A percentile compares a stretch with the other conserved stretches of the same genome.
phyloP scores from a whole-genome alignment of 2,888 invertebrate species.

The Seladonia tumulorum region DNA sequence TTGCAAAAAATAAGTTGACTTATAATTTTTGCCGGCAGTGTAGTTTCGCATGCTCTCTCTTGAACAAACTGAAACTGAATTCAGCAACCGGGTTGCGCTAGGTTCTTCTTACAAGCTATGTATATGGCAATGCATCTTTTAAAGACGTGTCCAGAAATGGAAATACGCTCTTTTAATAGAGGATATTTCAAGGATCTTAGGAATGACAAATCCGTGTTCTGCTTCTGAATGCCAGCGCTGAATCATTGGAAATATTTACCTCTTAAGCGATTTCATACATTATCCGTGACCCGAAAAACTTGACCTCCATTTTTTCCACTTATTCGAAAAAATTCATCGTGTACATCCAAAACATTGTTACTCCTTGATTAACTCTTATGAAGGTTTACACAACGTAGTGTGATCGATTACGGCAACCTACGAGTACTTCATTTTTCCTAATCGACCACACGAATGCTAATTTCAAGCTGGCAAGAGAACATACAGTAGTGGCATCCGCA shows the following conservation, averaged over 20 bases:
- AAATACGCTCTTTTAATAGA: not conserved
- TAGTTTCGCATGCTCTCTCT: not conserved
- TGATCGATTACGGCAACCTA: not conserved
- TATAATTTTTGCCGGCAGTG: not conserved
- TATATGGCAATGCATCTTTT: not conserved
- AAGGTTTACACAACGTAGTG: not conserved
- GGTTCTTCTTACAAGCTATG: not conserved
- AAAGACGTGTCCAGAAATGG: not conserved
- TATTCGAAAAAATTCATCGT: not conserved
- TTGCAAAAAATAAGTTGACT: not conserved
- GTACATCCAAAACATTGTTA: not conserved
- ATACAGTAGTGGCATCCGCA: not conserved
- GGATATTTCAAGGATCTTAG: not conserved
- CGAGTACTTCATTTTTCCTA: not conserved
- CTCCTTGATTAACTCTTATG: not conserved
- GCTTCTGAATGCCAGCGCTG: not conserved
- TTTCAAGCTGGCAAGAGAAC: not conserved
- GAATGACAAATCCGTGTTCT: not conserved
- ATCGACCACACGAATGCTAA: not conserved
- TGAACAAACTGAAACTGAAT: not conserved
- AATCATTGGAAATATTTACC: slow-evolving; percentile 1
- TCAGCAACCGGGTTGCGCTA: not conserved
- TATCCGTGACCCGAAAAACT: slow-evolving; percentile 6
- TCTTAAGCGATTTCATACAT: not conserved
- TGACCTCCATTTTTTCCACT: not conserved